Evolutionary conservation across 2,888 invertebrate species (phyloP).

Genomic region (Drosophila fulvimacula): DNA sequence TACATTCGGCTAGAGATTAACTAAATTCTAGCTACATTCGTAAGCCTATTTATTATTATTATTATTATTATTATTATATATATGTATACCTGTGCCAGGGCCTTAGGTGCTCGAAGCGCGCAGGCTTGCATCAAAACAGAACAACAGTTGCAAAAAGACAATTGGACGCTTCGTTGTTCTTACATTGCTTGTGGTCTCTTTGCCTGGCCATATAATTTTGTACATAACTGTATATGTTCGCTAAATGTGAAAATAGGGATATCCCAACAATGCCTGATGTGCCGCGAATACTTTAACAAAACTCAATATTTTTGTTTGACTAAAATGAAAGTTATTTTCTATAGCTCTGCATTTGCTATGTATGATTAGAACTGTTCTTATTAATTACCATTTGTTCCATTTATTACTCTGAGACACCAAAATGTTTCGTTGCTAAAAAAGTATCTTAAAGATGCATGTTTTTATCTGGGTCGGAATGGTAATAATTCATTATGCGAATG

Average conservation of each 20-base stretch:
- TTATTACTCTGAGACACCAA: too few relatives aligned
- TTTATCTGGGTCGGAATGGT: too few relatives aligned
- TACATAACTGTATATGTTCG: neutral
- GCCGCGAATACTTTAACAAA: neutral
- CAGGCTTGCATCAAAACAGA: conserved; percentile 84
- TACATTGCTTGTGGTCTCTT: conserved; percentile 84
- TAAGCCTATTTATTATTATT: conserved; percentile 9
- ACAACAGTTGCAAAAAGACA: conserved; percentile 85
- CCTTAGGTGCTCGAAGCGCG: conserved; percentile 58
- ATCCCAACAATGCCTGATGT: neutral
- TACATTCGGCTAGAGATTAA: conserved; percentile 48
- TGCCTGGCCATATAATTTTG: conserved; percentile 18
- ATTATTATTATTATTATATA: conserved; percentile 1
- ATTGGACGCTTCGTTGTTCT: conserved; percentile 85
- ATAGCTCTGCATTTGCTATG: too few relatives aligned
- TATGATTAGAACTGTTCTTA: too few relatives aligned
- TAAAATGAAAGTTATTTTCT: neutral
- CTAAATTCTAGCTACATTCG: conserved; percentile 42
- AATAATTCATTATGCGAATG: too few relatives aligned
- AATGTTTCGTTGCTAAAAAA: too few relatives aligned
- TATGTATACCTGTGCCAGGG: conserved; percentile 62
- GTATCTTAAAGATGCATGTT: too few relatives aligned
- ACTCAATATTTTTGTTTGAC: too few relatives aligned
- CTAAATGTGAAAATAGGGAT: neutral
- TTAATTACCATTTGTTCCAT: too few relatives aligned